phyloP scores from a whole-genome alignment of 2,113 vertebrate genomes.

The Corythornis cristatus region DNA sequence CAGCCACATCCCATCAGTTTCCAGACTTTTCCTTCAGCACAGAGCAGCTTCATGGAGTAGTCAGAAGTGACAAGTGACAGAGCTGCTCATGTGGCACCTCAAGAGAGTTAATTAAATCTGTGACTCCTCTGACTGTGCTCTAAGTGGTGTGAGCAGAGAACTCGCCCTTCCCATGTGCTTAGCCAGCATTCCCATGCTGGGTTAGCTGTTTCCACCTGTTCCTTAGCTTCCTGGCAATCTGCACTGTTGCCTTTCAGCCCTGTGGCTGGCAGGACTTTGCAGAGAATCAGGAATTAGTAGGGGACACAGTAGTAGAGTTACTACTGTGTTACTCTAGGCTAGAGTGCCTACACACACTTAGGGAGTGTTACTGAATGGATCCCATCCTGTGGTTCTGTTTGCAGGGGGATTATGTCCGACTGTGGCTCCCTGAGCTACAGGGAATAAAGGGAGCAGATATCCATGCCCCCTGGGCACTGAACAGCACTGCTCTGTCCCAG shows the following conservation, averaged over 20 bases:
- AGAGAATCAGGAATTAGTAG: neutral
- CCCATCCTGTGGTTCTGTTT: neutral
- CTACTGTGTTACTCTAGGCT: too few relatives aligned
- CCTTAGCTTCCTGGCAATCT: neutral
- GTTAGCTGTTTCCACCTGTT: neutral
- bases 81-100: neutral
- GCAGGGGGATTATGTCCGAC: slow-evolving; percentile 81
- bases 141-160: neutral
- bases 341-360: neutral
- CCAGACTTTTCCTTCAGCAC: neutral
- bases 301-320: neutral
- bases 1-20: neutral
- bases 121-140: neutral
- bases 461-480: slow-evolving; percentile 82
- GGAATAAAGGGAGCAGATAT: slow-evolving; percentile 72
- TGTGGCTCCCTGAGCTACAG: slow-evolving; percentile 82
- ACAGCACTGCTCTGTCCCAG: slow-evolving; percentile 60
- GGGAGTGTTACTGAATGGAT: neutral
- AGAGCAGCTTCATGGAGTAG: neutral
- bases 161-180: neutral
- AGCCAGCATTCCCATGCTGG: neutral
- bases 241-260: neutral
- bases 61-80: neutral
- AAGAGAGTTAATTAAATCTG: neutral
- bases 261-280: neutral